These are phyloP conservation scores for Clarias platycephalus DNA, from an alignment of 2,797 vertebrate genomes.

Conservation along the genomic window DNA sequence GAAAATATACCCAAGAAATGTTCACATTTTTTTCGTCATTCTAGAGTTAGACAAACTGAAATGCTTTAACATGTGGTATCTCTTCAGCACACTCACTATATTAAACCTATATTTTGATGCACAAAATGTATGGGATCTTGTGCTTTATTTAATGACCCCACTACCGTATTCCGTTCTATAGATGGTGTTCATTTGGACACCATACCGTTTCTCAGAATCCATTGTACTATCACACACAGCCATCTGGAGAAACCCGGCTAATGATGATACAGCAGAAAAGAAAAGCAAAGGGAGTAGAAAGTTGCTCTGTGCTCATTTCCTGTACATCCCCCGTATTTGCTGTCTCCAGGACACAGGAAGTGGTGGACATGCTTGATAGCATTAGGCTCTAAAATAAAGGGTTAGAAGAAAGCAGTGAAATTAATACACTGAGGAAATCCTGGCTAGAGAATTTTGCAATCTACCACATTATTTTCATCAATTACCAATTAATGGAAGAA, in stretches of 20 bases:
- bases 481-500: background rate
- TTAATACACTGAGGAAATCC: slow-evolving; percentile 11
- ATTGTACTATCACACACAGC: slow-evolving; percentile 80
- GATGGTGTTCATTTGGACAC: background rate
- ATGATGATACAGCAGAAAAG: slow-evolving; percentile 47
- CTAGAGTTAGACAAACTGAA: background rate
- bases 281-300: slow-evolving; percentile 11
- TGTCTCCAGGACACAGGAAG: slow-evolving; percentile 69
- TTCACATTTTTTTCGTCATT: background rate
- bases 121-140: background rate
- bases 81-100: background rate
- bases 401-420: slow-evolving; percentile 4
- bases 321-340: slow-evolving; percentile 70
- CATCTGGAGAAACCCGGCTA: slow-evolving; percentile 81
- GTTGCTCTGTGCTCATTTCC: slow-evolving; percentile 63
- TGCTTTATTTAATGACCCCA: background rate
- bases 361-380: slow-evolving; percentile 34
- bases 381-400: slow-evolving; percentile 28
- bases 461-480: background rate
- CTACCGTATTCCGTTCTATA: too few relatives aligned
- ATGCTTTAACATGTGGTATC: background rate
- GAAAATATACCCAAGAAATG: background rate
- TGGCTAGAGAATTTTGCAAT: background rate
- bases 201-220: slow-evolving; percentile 49
- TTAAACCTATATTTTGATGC: background rate